Percentiles rank a stretch among this genome's conserved stretches.
These are phyloP conservation scores for Napeogenes inachia DNA, from an alignment of 2,888 invertebrate species.

Conservation along the genomic window DNA sequence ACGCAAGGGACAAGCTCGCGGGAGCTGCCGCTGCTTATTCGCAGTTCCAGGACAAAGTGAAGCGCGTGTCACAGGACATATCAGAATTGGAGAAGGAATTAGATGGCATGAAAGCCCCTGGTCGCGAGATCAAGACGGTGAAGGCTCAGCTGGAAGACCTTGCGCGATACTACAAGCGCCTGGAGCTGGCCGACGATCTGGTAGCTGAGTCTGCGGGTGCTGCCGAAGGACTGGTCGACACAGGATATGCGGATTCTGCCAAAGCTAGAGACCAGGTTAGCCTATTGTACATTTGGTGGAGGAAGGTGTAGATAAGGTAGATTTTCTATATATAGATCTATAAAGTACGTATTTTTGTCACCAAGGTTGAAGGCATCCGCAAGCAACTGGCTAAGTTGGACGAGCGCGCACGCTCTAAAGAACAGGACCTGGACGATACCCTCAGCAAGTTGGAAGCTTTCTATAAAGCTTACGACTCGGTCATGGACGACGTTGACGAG, in stretches of 20 bases:
- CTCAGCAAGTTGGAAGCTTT: slow-evolving; percentile 89
- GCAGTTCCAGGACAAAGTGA: slow-evolving; percentile 93
- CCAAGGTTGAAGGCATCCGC: slow-evolving; percentile 82
- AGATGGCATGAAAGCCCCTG: slow-evolving; percentile 90
- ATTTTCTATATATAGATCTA: background rate
- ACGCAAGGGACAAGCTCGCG: slow-evolving; percentile 87
- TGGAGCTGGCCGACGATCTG: slow-evolving; percentile 81
- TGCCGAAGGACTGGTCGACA: slow-evolving; percentile 87
- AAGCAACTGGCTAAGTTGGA: slow-evolving; percentile 88
- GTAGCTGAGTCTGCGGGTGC: slow-evolving; percentile 82
- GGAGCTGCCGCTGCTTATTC: slow-evolving; percentile 91
- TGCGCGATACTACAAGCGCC: slow-evolving; percentile 79
- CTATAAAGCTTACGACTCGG: slow-evolving; percentile 85
- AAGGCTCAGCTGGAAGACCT: slow-evolving; percentile 90
- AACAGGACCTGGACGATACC: slow-evolving; percentile 87
- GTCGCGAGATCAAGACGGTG: slow-evolving; percentile 90
- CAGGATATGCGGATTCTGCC: slow-evolving; percentile 90
- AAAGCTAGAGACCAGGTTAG: slow-evolving; percentile 87
- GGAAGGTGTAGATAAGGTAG: no score
- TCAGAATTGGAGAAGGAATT: slow-evolving; percentile 89
- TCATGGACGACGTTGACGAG: slow-evolving; percentile 86
- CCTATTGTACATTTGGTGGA: background rate
- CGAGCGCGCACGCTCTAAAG: slow-evolving; percentile 86
- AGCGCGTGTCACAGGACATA: slow-evolving; percentile 85
- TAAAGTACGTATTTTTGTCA: background rate